Evolutionary conservation across 2,888 invertebrate species (phyloP), one percentile per base, ranked within the genome.

Genomic region (Andricus curvator): DNA sequence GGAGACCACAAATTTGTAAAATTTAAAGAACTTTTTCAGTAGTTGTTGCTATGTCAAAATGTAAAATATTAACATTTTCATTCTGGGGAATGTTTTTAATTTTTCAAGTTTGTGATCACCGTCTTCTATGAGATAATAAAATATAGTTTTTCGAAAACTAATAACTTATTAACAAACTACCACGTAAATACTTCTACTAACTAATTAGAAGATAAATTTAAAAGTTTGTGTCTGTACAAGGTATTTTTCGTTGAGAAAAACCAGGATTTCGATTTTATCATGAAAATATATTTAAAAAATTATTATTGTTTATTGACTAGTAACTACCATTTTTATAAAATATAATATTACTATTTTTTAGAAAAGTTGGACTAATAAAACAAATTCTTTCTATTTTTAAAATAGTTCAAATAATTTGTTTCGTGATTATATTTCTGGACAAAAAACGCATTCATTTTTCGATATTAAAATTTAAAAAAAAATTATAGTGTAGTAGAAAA

Each of bases 31-130:
- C 48, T 48, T 48, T 17, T 17, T 17, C 1, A 4, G 44, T 17
- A 15, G 48, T 48, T 48, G 13, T 48, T 48, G 17, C 48, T 48
- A 48, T 17, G 5, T 48, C 17, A 48, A 48, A 48, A 48, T 48
- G 48, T 17, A 48, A 60, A 11, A 60, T 11, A 22, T 22, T 60
- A 60, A 60, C 11, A 11, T 22, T 60, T 4, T 22, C 13, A 4
- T 11, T 4, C 1, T 13, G 22, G 13, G 4, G 1, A 11, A 22
- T 60, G n/a, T 22, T 60, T 22, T 22, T 60, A 60, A 60, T 22
- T 60, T 60, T 60, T 22, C 60, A 60, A 60, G 11, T 70, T 70
- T 70, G 68, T 70, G 48, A 48, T 70, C 17, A 48, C n/a, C 29
- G 5, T 48, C 8, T 48, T 48, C 9, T 20, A 33, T 11, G 17